Conservation (phyloP, 2,888 invertebrate genomes). For the Protodeltote pygarga region DNA sequence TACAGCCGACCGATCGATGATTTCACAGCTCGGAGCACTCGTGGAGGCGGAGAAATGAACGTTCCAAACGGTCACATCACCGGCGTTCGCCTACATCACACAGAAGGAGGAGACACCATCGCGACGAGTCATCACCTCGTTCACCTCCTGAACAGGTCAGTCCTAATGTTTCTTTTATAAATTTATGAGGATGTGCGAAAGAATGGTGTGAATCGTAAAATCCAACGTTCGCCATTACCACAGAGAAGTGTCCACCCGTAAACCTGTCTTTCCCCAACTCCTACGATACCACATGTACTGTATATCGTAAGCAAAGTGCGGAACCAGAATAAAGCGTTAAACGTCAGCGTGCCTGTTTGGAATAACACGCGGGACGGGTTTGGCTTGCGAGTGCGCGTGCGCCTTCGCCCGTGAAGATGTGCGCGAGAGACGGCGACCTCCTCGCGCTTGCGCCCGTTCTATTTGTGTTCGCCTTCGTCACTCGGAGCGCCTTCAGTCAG, state of each 20-base stretch:
- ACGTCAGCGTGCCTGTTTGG: constrained; percentile 80
- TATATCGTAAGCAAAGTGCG: constrained; percentile 73
- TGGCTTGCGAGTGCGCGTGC: constrained; percentile 83
- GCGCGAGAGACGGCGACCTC: constrained; percentile 86
- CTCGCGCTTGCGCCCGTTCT: constrained; percentile 85
- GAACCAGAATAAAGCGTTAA: constrained; percentile 80
- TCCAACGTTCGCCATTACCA: constrained; percentile 69
- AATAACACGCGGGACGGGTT: constrained; percentile 80
- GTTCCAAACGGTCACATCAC: constrained; percentile 94
- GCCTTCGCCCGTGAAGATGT: constrained; percentile 86
- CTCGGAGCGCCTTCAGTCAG: constrained; percentile 85
- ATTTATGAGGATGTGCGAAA: constrained; percentile 64
- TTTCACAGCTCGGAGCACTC: constrained; percentile 92
- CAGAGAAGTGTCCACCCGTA: constrained; percentile 78
- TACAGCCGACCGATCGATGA: constrained; percentile 85
- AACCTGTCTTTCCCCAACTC: constrained; percentile 64
- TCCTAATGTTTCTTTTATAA: constrained; percentile 66
- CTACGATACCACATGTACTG: constrained; percentile 54
- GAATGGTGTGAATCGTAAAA: constrained; percentile 63
- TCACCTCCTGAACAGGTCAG: constrained; percentile 85
- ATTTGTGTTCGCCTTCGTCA: constrained; percentile 86
- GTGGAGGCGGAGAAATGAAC: constrained; percentile 93
- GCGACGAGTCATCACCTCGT: constrained; percentile 81
- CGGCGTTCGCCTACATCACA: constrained; percentile 93
- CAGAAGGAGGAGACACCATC: constrained; percentile 89